Base-by-base conservation (phyloP, 2,888 invertebrate genomes). In the Ophion ellenae region DNA sequence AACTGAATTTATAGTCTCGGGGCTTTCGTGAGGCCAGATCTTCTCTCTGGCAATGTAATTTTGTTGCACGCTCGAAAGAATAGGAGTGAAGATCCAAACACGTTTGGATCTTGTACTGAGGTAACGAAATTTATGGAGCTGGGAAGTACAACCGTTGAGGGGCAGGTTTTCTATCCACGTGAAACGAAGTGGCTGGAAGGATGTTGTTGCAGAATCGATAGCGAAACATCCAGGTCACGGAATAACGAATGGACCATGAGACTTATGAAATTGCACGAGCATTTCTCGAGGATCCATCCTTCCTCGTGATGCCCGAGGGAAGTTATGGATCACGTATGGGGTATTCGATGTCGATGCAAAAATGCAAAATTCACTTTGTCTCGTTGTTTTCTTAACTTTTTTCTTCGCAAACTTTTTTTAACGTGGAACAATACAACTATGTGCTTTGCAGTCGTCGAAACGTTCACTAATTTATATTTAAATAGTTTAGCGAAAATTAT, bases 231-330 rank as follows among this genome's bases (percentile, higher is more conserved):
- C 86, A 84, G 86, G 86, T 85, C 85, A 86, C 85, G 86, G 75
- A 90, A 88, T 91, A 92, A 91, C 88, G 88, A 87, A 91, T 90
- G 89, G 89, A 87, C 83, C 83, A 77, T 76, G 83, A 86, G 75
- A 83, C 85, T 79, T 86, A 87, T 90, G 89, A 90, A 91, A 92
- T 90, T 91, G 89, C 89, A 86, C 79, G 80, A 83, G 88, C 88
- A 89, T 90, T 91, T 90, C 90, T 90, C 90, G 85, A 82, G 66
- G 69, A 77, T 74, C 74, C 57, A 20, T 36, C 73, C 67, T 69
- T 66, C 66, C 81, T 79, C 69, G 36, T 71, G 75, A 75, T 70
- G 76, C 79, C 78, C 53, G 40, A 17, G 77, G 77, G 67, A 80
- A 73, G 71, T 80, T 64, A 11, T 71, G 20, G 6, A 73, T 36